phyloP scores from a whole-genome alignment of 2,113 vertebrate species.

The Menura novaehollandiae region DNA sequence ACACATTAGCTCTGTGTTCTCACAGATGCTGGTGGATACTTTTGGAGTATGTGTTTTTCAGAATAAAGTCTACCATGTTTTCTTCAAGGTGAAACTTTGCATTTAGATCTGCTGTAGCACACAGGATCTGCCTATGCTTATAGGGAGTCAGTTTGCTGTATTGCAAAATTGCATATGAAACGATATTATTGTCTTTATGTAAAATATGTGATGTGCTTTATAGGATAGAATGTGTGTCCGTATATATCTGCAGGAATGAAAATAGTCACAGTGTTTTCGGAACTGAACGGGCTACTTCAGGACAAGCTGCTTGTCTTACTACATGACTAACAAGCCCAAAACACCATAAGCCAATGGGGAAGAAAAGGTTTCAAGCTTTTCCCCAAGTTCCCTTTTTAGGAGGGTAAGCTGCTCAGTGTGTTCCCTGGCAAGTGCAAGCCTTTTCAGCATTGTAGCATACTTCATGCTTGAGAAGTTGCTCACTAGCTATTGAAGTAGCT shows the following conservation, averaged over 20 bases:
- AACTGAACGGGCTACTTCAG: conserved; percentile 5
- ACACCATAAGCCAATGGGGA: not conserved
- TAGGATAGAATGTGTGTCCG: not conserved
- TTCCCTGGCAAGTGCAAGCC: not conserved
- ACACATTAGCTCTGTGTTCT: not conserved
- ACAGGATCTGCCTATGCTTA: not conserved
- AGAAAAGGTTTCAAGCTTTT: conserved; percentile 27
- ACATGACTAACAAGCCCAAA: not conserved
- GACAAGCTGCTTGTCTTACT: conserved; percentile 4
- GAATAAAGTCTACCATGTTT: not conserved
- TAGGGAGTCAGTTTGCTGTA: not conserved
- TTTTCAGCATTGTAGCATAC: conserved; percentile 6
- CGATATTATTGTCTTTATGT: not conserved
- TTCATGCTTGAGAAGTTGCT: conserved; percentile 10
- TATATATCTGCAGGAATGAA: not conserved
- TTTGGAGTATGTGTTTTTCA: not conserved
- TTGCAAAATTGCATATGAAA: not conserved
- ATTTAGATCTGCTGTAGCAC: not conserved
- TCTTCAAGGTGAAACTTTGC: not conserved
- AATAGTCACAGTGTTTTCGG: not conserved
- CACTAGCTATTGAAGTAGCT: not conserved
- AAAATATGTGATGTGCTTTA: not conserved
- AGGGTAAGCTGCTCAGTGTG: not conserved
- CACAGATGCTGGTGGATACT: not conserved
- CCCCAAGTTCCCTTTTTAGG: conserved; percentile 35